Evolutionary conservation across 2,888 invertebrate genomes (phyloP), one percentile per base, ranked within the genome.

Genomic region (Papilio elwesi): DNA sequence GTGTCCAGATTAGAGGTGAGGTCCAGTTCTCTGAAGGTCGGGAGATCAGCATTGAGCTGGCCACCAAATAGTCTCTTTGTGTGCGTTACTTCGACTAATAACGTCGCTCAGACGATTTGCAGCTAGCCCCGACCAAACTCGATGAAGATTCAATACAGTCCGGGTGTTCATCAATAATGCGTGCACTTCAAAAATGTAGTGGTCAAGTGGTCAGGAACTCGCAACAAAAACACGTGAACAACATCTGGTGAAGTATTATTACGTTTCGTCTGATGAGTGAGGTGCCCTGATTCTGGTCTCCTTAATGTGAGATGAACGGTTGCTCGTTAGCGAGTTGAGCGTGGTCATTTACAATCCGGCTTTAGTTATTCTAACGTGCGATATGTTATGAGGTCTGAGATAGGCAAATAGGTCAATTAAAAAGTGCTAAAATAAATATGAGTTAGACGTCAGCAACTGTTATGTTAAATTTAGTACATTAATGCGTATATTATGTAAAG

Each of bases 401-500:
- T 38, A 43, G 6, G 43, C 43, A 6, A 26, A 9, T 9, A 43
- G 43, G 2, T 43, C 43, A 43, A 43, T 43, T 43, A 43, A 43
- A 26, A 26, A 26, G 26, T 26, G 26, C 26, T 13, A 13, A 57
- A 36, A 36, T 38, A 59, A 38, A 9, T 59, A n/a, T 51, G 2
- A 13, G 13, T 51, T n/a, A 1, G 51, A n/a, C n/a, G n/a, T 59
- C 38, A 13, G 9, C 38, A 59, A n/a, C n/a, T 59, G 38, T 38
- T 59, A n/a, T n/a, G 36, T 9, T 38, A 38, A 59, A 26, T 16
- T 36, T n/a, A 38, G 47, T 15, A 48, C 48, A 16, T 47, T 51
- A 15, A 38, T 49, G 48, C 11, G 6, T 51, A 15, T 26, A 62
- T 43, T 48, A 70, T 70, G 47, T 57, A 38, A 57, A 65, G 36